phyloP scores from a whole-genome alignment of 2,797 vertebrate genomes.

The Chelon labrosus region DNA sequence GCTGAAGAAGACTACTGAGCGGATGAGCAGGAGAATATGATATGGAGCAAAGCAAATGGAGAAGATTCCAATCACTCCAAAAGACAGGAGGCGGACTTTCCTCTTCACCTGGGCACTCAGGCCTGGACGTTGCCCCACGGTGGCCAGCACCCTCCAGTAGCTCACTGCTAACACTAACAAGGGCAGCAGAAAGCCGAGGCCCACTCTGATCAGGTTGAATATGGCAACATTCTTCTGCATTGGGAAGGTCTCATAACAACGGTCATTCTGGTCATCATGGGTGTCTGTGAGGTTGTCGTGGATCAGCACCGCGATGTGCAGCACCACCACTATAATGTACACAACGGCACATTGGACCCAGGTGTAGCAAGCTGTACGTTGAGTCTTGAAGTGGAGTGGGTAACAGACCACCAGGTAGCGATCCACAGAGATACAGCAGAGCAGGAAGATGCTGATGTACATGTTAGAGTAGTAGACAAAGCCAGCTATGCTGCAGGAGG shows the following conservation, averaged over 20 bases:
- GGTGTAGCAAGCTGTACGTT: slow-evolving; percentile 70
- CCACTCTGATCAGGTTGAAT: slow-evolving; percentile 82
- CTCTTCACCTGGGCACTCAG: slow-evolving; percentile 75
- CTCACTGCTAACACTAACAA: slow-evolving; percentile 78
- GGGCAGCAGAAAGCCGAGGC: slow-evolving; percentile 78
- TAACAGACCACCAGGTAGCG: slow-evolving; percentile 83
- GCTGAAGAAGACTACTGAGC: slow-evolving; percentile 75
- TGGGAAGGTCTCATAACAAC: slow-evolving; percentile 86
- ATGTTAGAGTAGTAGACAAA: slow-evolving; percentile 89
- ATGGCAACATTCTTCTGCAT: slow-evolving; percentile 57
- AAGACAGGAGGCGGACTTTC: slow-evolving; percentile 84
- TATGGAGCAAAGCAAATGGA: slow-evolving; percentile 86
- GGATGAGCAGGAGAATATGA: slow-evolving; percentile 80
- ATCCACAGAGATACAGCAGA: slow-evolving; percentile 88
- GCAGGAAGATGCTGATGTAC: slow-evolving; percentile 86
- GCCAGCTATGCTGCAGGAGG: slow-evolving; percentile 78
- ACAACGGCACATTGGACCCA: slow-evolving; percentile 74
- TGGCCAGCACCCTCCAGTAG: slow-evolving; percentile 83
- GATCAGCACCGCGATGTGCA: slow-evolving; percentile 75
- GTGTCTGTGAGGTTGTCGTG: slow-evolving; percentile 63
- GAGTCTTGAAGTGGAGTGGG: slow-evolving; percentile 75
- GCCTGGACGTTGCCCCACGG: slow-evolving; percentile 79
- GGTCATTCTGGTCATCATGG: slow-evolving; percentile 65
- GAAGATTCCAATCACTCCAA: slow-evolving; percentile 85
- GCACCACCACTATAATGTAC: slow-evolving; percentile 49